phyloP scores from a whole-genome alignment of 2,888 invertebrate genomes.

The Meiosimyza decipiens region DNA sequence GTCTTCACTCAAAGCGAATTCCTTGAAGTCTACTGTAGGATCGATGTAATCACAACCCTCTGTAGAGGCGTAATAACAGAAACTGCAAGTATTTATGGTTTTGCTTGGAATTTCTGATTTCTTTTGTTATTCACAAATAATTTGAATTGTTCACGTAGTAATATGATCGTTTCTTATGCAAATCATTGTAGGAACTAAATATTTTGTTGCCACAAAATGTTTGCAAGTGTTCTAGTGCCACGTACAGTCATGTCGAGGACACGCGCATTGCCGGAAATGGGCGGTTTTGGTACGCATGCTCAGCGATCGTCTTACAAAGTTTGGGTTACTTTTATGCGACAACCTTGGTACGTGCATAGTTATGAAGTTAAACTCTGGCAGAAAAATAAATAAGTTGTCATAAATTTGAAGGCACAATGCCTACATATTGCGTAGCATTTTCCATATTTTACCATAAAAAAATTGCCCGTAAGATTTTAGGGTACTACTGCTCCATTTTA shows the following conservation, averaged over 20 bases:
- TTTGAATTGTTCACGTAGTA: slow-evolving; percentile 18
- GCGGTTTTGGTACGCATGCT: slow-evolving; percentile 25
- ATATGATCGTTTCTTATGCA: slow-evolving; percentile 30
- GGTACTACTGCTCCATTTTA: too few relatives aligned
- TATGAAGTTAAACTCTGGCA: too few relatives aligned
- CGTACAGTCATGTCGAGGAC: slow-evolving; percentile 34
- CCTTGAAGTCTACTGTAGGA: neutral
- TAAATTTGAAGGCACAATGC: too few relatives aligned
- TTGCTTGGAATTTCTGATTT: neutral
- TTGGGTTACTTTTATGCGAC: too few relatives aligned
- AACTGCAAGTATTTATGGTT: neutral
- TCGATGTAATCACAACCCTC: too few relatives aligned
- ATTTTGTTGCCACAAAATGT: too few relatives aligned
- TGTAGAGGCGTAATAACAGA: too few relatives aligned
- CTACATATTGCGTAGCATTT: too few relatives aligned
- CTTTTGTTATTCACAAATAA: neutral
- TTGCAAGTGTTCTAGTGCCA: slow-evolving; percentile 18
- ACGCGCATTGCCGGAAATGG: slow-evolving; percentile 48
- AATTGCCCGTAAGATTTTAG: too few relatives aligned
- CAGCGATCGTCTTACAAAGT: neutral
- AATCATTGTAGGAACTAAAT: neutral
- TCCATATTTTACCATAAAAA: too few relatives aligned
- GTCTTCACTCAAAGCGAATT: slow-evolving; percentile 2
- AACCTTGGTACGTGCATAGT: too few relatives aligned
- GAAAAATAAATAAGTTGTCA: too few relatives aligned